Conservation (phyloP, 92 coral and sea anemone genomes). For the Porites lobata region DNA sequence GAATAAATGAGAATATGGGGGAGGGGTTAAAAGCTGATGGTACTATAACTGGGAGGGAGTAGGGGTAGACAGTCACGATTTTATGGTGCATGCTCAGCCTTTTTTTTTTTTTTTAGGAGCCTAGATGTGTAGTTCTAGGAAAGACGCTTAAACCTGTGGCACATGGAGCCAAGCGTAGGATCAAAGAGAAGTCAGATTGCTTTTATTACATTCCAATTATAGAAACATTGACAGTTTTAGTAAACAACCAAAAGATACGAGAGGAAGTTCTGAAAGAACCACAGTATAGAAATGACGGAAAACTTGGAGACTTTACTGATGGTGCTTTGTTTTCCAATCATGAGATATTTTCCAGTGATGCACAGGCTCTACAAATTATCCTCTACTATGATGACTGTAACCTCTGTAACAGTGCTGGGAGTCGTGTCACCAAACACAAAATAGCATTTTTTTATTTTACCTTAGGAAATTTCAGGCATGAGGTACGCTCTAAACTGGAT, state of each 20-base stretch:
- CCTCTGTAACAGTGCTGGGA: constrained; percentile 59
- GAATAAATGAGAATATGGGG: constrained; percentile 15
- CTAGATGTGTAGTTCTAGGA: constrained; percentile 14
- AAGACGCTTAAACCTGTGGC: constrained; percentile 24
- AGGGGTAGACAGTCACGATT: background rate
- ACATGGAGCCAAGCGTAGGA: constrained; percentile 30
- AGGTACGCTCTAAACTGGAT: constrained; percentile 34
- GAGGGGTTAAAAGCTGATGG: constrained; percentile 4
- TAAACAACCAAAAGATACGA: background rate
- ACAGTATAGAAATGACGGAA: constrained; percentile 33
- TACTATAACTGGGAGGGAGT: background rate
- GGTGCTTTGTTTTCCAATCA: constrained; percentile 50
- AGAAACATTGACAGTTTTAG: constrained; percentile 11
- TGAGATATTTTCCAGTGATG: constrained; percentile 32
- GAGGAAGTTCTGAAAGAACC: constrained; percentile 3
- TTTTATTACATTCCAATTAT: constrained; percentile 36
- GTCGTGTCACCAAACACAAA: constrained; percentile 34
- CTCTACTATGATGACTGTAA: constrained; percentile 59
- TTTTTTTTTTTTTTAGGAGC: constrained; percentile 24
- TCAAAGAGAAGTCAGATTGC: constrained; percentile 26
- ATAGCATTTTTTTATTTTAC: constrained; percentile 38
- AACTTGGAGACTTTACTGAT: constrained; percentile 41
- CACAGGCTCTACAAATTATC: constrained; percentile 44
- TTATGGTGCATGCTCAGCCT: constrained; percentile 13
- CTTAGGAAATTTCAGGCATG: constrained; percentile 36